A percentile compares a stretch with the other conserved stretches of the same genome.
Evolutionary conservation across 2,888 invertebrate genomes (phyloP).

Genomic region (Cephus pulcher): DNA sequence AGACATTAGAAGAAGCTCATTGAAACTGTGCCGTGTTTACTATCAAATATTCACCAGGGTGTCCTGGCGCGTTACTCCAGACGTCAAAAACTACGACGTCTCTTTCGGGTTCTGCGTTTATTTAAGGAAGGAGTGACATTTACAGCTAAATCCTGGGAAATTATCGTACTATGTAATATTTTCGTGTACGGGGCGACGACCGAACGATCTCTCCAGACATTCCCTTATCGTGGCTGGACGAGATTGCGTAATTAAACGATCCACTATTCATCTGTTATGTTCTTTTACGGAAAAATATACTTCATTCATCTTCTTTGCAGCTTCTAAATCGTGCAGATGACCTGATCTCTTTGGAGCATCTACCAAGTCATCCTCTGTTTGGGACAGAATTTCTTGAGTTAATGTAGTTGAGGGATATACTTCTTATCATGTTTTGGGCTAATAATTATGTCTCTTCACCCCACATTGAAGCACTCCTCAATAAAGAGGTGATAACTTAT

Average conservation of each 20-base stretch:
- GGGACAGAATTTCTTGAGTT: conserved; percentile 7
- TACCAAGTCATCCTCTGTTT: conserved; percentile 17
- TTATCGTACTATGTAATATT: neutral
- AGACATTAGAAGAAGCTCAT: neutral
- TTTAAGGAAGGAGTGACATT: conserved; percentile 19
- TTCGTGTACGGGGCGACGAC: neutral
- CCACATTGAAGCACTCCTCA: conserved; percentile 81
- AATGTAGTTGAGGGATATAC: conserved; percentile 16
- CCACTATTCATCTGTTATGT: neutral
- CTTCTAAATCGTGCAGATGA: conserved; percentile 18
- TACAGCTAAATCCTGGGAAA: neutral
- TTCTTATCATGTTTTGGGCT: conserved; percentile 83
- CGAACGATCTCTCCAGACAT: neutral
- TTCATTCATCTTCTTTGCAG: conserved; percentile 18
- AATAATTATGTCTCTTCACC: conserved; percentile 79
- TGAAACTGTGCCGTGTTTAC: neutral
- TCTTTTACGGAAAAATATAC: neutral
- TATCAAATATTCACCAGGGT: neutral
- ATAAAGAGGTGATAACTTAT: conserved; percentile 75
- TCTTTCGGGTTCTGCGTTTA: neutral
- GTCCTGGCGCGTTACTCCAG: conserved; percentile 22
- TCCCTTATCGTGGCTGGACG: neutral
- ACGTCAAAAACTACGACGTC: conserved; percentile 40
- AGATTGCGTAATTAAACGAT: conserved; percentile 2
- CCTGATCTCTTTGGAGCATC: conserved; percentile 20